Evolutionary conservation across 2,888 invertebrate genomes (phyloP).

Genomic region (Lordiphosa andalusiaca): DNA sequence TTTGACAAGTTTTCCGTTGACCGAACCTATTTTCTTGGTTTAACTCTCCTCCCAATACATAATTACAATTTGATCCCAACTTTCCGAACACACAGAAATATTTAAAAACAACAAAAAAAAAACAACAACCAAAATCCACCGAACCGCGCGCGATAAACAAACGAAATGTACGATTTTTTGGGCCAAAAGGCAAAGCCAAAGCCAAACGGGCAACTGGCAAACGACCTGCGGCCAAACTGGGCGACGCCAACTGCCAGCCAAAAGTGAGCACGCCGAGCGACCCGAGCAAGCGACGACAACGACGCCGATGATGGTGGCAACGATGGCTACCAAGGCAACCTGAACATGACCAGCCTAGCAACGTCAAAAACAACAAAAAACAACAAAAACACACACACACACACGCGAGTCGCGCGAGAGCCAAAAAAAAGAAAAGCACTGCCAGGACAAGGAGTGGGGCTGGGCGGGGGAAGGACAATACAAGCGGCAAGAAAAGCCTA

Average conservation of each 20-base stretch:
- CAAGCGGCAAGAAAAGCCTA: no score
- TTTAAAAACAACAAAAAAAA: background rate
- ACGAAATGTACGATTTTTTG: background rate
- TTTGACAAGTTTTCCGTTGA: conserved; percentile 5
- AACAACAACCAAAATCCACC: background rate
- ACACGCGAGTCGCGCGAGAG: conserved; percentile 2
- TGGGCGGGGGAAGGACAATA: no score
- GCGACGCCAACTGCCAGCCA: conserved; percentile 32
- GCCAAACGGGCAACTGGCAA: conserved; percentile 68
- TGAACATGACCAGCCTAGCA: conserved; percentile 16
- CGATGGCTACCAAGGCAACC: conserved; percentile 55
- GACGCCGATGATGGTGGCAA: conserved; percentile 22
- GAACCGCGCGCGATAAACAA: conserved; percentile 11
- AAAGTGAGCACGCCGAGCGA: conserved; percentile 8
- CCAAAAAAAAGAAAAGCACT: background rate
- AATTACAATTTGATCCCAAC: conserved; percentile 4
- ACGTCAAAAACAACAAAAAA: conserved; percentile 18
- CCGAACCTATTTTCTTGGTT: background rate
- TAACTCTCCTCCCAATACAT: conserved; percentile 6
- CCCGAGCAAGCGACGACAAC: conserved; percentile 12
- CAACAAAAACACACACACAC: background rate
- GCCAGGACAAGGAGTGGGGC: no score
- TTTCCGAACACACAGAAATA: background rate
- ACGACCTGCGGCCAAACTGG: conserved; percentile 58
- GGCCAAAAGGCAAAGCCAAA: conserved; percentile 64